phyloP scores from a whole-genome alignment of 2,888 invertebrate genomes.

The Amblyjoppa proteus region DNA sequence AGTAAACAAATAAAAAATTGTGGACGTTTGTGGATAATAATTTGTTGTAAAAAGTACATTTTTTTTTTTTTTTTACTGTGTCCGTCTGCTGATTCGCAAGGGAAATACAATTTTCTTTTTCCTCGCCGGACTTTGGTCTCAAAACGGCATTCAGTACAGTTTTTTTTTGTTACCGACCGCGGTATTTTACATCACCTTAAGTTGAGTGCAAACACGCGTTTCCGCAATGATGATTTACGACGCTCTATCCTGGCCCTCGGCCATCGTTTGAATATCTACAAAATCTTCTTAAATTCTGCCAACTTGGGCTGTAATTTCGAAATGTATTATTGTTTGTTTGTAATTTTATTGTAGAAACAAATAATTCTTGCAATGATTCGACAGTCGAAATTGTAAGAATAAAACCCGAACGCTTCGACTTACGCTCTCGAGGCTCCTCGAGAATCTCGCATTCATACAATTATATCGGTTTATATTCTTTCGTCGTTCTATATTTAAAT shows the following conservation, averaged over 20 bases:
- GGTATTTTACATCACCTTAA: neutral
- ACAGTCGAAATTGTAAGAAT: neutral
- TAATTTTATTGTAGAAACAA: neutral
- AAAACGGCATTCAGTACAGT: no score
- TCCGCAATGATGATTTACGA: neutral
- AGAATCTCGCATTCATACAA: neutral
- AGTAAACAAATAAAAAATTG: no score
- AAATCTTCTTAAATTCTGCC: neutral
- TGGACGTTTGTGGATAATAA: no score
- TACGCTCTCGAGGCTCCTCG: neutral
- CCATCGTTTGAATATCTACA: neutral
- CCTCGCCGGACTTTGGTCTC: no score
- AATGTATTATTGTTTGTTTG: neutral
- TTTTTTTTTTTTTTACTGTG: no score
- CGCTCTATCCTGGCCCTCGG: neutral
- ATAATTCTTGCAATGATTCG: neutral
- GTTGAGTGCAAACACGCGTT: neutral
- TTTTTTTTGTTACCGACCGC: no score
- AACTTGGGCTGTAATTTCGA: neutral
- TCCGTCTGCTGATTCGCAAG: no score
- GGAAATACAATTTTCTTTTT: no score
- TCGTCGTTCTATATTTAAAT: conserved; percentile 44
- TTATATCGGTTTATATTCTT: conserved; percentile 43
- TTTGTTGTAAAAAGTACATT: no score
- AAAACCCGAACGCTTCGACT: neutral